Base-by-base conservation (phyloP, 2,888 invertebrate genomes). In the Plagodis pulveraria region DNA sequence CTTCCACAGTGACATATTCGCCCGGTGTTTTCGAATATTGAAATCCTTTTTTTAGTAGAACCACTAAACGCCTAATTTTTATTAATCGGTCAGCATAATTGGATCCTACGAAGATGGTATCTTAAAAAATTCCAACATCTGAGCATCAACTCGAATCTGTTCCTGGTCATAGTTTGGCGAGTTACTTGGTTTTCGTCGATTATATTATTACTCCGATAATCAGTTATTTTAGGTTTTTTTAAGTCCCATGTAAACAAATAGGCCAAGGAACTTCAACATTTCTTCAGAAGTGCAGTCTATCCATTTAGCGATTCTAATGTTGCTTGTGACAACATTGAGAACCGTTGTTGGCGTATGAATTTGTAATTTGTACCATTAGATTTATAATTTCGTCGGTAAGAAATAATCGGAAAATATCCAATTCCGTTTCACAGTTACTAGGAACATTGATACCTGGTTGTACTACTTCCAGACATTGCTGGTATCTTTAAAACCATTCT, bases 141-240 rank as follows among this genome's bases (percentile, higher is more conserved):
- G 43, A 43, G 11, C 43, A 43, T 6, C 43, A 12, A 11, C 43
- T 50, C 12, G 48, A 50, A 56, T 50, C 50, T 47, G 38, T 50
- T 56, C 38, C 56, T 50, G 36, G 42, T 44, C 56, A 56, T 56
- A 35, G 43, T 36, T 44, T 42, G 43, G 43, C 43, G 33, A 44
- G 50, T 38, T 50, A 56, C 50, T 50, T 56, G 50, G 40, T 50
- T 56, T 56, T 50, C 50, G 40, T 56, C 50, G 11, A 56, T 34
- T 36, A 35, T 50, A 43, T 45, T 44, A 7, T 50, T 50, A 36
- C 56, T 56, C 56, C 56, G 50, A 56, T 50, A 50, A 42, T 56
- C 56, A 56, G 1, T 6, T 32, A 56, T 50, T 50, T 50, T 50
- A n/a, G 56, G 6, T 49, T 7, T 50, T 50, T 56, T 50, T 45